phyloP scores from a whole-genome alignment of 2,797 vertebrate genomes.

The Sparidentex hasta region DNA sequence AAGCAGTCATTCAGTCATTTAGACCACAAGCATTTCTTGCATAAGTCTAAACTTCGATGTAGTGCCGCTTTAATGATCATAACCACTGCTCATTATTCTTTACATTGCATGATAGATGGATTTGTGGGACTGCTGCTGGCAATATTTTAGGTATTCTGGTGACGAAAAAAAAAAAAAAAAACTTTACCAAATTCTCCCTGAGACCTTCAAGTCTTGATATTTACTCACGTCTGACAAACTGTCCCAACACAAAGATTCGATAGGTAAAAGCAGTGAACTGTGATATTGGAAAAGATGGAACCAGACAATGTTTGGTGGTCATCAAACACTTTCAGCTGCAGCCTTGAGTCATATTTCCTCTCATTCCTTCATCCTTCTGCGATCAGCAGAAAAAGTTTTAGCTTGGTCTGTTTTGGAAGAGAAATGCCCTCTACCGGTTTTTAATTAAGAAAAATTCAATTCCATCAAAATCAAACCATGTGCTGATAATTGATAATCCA shows the following conservation, averaged over 20 bases:
- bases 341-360: no score
- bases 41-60: background rate
- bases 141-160: no score
- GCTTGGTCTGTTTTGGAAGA: no score
- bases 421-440: no score
- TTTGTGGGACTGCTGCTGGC: no score
- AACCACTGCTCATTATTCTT: background rate
- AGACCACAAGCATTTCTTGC: background rate
- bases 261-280: background rate
- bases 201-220: background rate
- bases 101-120: no score
- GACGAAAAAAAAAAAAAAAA: no score
- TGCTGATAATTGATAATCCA: no score
- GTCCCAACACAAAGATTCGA: background rate
- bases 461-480: no score
- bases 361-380: no score
- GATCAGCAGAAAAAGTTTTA: no score
- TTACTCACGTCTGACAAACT: background rate
- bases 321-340: background rate
- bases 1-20: background rate
- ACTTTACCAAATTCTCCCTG: background rate
- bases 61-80: background rate
- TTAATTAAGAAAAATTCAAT: no score
- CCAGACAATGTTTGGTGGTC: background rate
- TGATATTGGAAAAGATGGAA: background rate